Evolutionary conservation across 2,113 vertebrate genomes (phyloP).

Genomic region (Chloebia gouldiae): DNA sequence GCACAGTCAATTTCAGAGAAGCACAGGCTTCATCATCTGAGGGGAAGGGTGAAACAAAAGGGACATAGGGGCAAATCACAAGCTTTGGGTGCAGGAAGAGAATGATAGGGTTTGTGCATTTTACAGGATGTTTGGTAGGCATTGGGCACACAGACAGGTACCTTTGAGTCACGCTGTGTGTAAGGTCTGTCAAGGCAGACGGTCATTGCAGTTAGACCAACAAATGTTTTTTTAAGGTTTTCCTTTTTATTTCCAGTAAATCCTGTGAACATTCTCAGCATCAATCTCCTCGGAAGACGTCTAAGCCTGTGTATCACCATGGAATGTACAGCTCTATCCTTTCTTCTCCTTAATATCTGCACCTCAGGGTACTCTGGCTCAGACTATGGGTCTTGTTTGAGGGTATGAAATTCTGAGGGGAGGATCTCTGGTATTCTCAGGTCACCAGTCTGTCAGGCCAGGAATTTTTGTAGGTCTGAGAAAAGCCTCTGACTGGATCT

Average conservation of each 20-base stretch:
- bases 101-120: background rate
- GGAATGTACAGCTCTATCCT: constrained; percentile 81
- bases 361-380: constrained; percentile 80
- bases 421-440: background rate
- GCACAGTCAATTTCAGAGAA: background rate
- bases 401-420: background rate
- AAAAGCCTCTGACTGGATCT: background rate
- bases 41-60: background rate
- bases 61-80: background rate
- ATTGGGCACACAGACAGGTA: background rate
- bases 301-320: constrained; percentile 82
- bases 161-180: background rate
- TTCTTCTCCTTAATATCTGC: constrained; percentile 90
- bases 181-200: background rate
- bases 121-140: background rate
- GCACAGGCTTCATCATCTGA: background rate
- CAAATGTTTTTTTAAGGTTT: background rate
- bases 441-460: background rate
- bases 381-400: background rate
- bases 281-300: constrained; percentile 86
- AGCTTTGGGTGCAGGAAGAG: background rate
- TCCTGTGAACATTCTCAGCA: constrained; percentile 85
- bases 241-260: constrained; percentile 76
- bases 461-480: background rate
- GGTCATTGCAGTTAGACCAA: background rate